Base-by-base conservation (phyloP, 2,113 vertebrate species). In the Antennarius striatus region DNA sequence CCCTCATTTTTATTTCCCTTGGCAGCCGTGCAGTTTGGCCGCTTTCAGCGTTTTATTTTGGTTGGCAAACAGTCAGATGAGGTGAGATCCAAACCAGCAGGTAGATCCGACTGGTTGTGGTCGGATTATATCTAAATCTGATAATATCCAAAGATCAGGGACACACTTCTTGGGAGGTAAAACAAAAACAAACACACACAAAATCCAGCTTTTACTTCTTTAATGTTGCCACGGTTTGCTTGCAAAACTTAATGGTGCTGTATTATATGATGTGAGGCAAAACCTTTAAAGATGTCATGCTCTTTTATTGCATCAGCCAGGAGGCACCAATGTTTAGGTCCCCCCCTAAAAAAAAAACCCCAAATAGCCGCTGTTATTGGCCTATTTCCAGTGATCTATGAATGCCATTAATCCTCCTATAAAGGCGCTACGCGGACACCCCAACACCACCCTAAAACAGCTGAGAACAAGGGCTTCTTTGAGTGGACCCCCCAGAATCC, bases 61-160 rank as follows among this genome's bases (percentile, higher is more conserved):
- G 3, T 77, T 86, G 85, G 81, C 79, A 54, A 68, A 43, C 63
- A 77, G 30, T 81, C 80, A 85, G 65, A 69, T 77, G 81, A 75
- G 56, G 62, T 60, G 82, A 82, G 30, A 59, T 62, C 73, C 50
- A 30, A 57, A 66, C 69, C 79, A 15, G 47, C 86, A 77, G 83
- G 83, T 75, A 85, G 68, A 77, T 80, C 75, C 22, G 77, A 79
- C 52, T 67, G 14, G 67, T 40, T 56, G 48, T 1, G 1, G 6
- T 15, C 61, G 42, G 55, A 48, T 58, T 52, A 69, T 59, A 0
- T 22, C 47, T 68, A 47, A 22, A 22, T 48, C 2, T n/a, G 0
- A 40, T 28, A 3, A 6, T 56, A 49, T 55, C 30, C 32, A 4
- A 56, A 56, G 36, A 63, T 48, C 50, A 69, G 47, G 5, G 13